Conservation (phyloP, 2,113 vertebrate genomes). For the Pardalotus punctatus region DNA sequence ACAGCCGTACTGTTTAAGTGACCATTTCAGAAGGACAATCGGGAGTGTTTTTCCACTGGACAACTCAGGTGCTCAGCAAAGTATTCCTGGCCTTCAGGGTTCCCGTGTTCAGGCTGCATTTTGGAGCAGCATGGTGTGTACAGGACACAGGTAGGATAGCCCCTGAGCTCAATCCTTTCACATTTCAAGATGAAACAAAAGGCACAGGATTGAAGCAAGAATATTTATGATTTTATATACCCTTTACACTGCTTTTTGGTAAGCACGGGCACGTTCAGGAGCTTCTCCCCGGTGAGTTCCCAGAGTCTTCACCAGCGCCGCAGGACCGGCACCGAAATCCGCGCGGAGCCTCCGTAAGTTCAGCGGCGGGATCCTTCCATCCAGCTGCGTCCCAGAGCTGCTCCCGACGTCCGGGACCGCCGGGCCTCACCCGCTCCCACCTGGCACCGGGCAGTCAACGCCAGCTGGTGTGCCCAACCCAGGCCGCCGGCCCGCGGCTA, state of each 20-base stretch:
- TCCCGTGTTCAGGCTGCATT: accelerated
- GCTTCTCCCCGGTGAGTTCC: not conserved
- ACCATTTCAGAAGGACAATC: not conserved
- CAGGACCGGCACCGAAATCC: not conserved
- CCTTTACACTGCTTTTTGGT: accelerated
- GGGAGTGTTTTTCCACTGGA: not conserved
- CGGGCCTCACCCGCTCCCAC: not conserved
- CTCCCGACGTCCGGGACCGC: not conserved
- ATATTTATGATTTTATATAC: not conserved
- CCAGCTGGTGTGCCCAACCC: not conserved
- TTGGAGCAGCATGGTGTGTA: accelerated
- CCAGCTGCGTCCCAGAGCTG: not conserved
- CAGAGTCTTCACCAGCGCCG: not conserved
- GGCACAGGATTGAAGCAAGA: not conserved
- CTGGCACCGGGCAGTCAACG: not conserved
- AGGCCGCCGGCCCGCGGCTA: not conserved
- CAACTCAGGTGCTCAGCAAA: not conserved
- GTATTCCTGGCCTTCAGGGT: not conserved
- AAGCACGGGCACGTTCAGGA: accelerated
- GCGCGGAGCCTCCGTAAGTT: not conserved
- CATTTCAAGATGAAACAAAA: not conserved
- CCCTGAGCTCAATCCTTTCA: not conserved
- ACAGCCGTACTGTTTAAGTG: not conserved
- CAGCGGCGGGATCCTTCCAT: not conserved
- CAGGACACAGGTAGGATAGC: not conserved